These are phyloP conservation scores for Marmota monax DNA, from an alignment of 2,113 vertebrate genomes.

Conservation along the genomic window DNA sequence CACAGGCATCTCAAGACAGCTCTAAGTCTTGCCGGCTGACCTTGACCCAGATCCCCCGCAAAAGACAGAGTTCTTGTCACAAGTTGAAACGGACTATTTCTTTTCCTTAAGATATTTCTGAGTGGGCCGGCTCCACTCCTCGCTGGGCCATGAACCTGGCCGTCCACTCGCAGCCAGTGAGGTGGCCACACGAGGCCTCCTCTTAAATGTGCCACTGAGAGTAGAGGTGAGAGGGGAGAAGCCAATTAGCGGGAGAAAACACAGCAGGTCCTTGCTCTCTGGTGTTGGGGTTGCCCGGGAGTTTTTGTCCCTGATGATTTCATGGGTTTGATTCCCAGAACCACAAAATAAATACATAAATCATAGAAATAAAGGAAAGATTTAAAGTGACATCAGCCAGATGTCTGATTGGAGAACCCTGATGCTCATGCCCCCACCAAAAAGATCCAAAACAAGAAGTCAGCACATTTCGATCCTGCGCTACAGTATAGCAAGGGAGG, in stretches of 20 bases:
- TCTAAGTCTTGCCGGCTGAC: not conserved
- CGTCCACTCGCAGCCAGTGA: not conserved
- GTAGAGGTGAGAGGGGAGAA: not conserved
- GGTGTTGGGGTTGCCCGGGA: no score
- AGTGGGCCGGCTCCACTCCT: not conserved
- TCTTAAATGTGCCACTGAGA: not conserved
- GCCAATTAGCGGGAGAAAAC: not conserved
- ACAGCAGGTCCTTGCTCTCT: not conserved
- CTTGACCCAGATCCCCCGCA: not conserved
- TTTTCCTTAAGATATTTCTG: not conserved
- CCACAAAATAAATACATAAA: no score
- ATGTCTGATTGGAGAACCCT: no score
- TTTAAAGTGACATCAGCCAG: no score
- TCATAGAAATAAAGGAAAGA: no score
- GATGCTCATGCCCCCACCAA: no score
- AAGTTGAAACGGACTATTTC: not conserved
- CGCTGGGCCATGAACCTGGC: not conserved
- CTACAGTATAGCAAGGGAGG: no score
- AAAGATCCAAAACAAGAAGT: no score
- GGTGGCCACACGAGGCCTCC: accelerated
- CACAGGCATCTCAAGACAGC: not conserved
- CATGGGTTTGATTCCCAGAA: not conserved
- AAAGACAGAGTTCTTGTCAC: not conserved
- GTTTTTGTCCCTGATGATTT: not conserved
- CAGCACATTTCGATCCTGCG: no score